Evolutionary conservation across 2,113 vertebrate genomes (phyloP).

Genomic region (Pandion haliaetus): DNA sequence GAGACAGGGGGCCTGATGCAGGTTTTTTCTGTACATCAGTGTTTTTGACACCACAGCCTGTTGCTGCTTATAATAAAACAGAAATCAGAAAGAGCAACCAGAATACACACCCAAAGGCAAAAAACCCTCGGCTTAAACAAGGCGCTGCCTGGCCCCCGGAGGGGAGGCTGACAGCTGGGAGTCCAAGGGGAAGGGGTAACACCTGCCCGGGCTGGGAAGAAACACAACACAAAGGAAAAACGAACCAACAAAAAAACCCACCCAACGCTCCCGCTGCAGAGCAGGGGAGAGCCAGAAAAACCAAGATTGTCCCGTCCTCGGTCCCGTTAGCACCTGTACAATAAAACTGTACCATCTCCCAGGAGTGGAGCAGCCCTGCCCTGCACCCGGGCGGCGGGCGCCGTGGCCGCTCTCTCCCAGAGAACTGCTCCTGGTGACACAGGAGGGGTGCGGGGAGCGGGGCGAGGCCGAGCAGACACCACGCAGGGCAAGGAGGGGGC

Average conservation of each 20-base stretch:
- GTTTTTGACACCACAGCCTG: slow-evolving; percentile 81
- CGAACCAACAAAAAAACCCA: not conserved
- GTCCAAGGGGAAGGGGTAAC: slow-evolving; percentile 47
- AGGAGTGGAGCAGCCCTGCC: not conserved
- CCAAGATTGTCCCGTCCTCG: slow-evolving; percentile 73
- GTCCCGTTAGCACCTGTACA: slow-evolving; percentile 98
- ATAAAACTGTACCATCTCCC: slow-evolving; percentile 93
- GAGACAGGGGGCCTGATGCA: slow-evolving; percentile 73
- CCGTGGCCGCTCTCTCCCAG: not conserved
- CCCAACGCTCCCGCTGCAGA: slow-evolving; percentile 33
- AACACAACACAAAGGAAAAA: slow-evolving; percentile 77
- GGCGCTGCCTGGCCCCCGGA: not conserved
- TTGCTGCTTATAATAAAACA: slow-evolving; percentile 77
- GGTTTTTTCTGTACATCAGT: slow-evolving; percentile 80
- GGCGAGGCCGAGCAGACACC: not conserved
- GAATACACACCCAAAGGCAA: slow-evolving; percentile 75
- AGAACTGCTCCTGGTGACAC: not conserved
- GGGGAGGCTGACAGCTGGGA: slow-evolving; percentile 2
- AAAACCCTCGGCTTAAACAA: slow-evolving; percentile 55
- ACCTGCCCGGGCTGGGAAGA: slow-evolving; percentile 57
- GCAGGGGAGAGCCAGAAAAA: slow-evolving; percentile 49
- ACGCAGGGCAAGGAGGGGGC: not conserved
- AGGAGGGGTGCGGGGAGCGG: not conserved
- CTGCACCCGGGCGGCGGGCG: not conserved
- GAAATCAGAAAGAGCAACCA: slow-evolving; percentile 73